Conservation (phyloP, 1,140 invertebrate species). For the Euwallacea similis region DNA sequence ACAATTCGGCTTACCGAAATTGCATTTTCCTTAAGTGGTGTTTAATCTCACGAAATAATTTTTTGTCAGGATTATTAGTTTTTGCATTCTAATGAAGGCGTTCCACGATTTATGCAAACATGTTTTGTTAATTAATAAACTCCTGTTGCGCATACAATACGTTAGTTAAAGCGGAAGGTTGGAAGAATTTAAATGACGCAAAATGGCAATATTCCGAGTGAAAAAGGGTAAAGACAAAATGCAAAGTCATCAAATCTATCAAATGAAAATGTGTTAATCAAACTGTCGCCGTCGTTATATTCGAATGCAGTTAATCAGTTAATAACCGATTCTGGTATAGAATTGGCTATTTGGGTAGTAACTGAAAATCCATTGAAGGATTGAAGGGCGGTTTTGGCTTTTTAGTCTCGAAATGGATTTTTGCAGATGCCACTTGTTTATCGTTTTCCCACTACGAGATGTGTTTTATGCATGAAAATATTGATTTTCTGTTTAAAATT, state of each 20-base stretch:
- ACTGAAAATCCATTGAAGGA: not conserved
- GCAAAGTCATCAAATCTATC: not conserved
- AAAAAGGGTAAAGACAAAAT: not conserved
- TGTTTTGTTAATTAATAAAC: no score
- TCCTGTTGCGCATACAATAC: no score
- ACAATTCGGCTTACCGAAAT: not conserved
- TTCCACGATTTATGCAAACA: no score
- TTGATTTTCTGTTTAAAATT: no score
- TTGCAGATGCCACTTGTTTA: no score
- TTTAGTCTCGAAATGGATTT: no score
- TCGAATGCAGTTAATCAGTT: constrained; percentile 11
- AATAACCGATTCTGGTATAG: constrained; percentile 9
- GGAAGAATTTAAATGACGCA: no score
- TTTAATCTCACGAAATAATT: not conserved
- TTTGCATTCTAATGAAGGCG: no score
- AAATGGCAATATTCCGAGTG: no score
- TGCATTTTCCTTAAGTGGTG: not conserved
- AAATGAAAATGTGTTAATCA: constrained; percentile 21
- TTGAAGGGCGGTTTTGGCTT: not conserved
- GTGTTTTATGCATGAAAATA: no score
- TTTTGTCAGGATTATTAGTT: not conserved
- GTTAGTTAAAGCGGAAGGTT: no score
- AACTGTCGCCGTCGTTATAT: not conserved
- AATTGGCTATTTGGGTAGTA: constrained; percentile 10
- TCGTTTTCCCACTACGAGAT: no score